A percentile compares a stretch with the other conserved stretches of the same genome.
These are phyloP conservation scores for Microplitis demolitor DNA, from an alignment of 1,140 invertebrate species.

Conservation along the genomic window DNA sequence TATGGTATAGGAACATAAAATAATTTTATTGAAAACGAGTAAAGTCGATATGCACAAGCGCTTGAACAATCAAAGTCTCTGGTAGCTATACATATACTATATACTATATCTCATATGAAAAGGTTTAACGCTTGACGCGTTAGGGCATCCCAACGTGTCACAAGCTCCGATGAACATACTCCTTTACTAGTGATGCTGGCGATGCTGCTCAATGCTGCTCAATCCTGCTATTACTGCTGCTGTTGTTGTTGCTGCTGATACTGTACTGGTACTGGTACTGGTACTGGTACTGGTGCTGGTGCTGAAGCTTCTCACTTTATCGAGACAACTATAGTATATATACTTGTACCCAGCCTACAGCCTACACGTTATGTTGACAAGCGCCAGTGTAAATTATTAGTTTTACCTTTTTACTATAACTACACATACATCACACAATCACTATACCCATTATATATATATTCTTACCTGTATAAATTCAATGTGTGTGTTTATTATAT, in stretches of 20 bases:
- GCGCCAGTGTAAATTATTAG: too few relatives aligned
- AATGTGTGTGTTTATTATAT: background rate
- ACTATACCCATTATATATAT: too few relatives aligned
- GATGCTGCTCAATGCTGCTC: too few relatives aligned
- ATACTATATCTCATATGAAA: slow-evolving; percentile 10
- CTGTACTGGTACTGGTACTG: too few relatives aligned
- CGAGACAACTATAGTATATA: background rate
- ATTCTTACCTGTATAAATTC: too few relatives aligned
- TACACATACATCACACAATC: too few relatives aligned
- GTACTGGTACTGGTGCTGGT: too few relatives aligned
- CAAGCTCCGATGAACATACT: slow-evolving; percentile 43
- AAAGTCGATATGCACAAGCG: slow-evolving; percentile 41
- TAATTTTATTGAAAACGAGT: background rate
- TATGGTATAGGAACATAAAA: background rate
- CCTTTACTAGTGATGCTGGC: too few relatives aligned
- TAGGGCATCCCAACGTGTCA: slow-evolving; percentile 32
- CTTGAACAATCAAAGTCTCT: slow-evolving; percentile 52
- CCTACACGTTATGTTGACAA: background rate
- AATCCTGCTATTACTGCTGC: too few relatives aligned
- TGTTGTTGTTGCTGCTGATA: background rate
- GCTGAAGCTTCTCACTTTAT: background rate
- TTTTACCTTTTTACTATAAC: too few relatives aligned
- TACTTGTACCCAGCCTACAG: too few relatives aligned
- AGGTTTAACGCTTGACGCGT: slow-evolving; percentile 26
- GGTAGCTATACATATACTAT: slow-evolving; percentile 38